These are phyloP conservation scores for Macrotis lagotis DNA, from an alignment of 2,113 vertebrate species.

Conservation along the genomic window DNA sequence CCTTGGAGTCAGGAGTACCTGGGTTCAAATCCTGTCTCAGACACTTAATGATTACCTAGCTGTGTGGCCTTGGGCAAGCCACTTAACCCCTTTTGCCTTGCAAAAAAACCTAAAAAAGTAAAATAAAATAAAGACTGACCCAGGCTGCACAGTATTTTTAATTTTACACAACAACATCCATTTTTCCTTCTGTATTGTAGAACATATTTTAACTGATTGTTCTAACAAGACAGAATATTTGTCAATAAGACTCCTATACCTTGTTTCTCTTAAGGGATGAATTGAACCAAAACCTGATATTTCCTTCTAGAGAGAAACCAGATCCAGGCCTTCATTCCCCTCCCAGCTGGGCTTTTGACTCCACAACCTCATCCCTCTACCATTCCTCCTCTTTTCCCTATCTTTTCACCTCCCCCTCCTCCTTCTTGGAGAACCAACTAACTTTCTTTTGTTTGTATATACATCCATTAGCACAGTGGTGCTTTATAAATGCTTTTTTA, in stretches of 20 bases:
- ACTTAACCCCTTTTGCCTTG: too few relatives aligned
- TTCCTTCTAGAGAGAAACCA: neutral
- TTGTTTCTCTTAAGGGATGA: neutral
- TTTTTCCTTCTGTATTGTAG: neutral
- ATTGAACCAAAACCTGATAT: neutral
- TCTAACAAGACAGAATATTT: neutral
- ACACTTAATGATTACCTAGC: too few relatives aligned
- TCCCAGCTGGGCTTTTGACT: neutral
- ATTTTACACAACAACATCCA: neutral
- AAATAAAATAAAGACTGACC: too few relatives aligned
- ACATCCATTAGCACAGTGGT: neutral
- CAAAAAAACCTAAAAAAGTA: too few relatives aligned
- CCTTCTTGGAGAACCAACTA: neutral
- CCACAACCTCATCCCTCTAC: neutral
- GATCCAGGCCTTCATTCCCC: neutral
- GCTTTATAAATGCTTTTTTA: too few relatives aligned
- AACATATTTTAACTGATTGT: neutral
- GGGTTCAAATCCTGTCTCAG: too few relatives aligned
- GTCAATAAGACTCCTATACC: neutral
- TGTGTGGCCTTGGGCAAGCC: too few relatives aligned
- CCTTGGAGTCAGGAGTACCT: too few relatives aligned
- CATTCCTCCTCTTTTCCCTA: neutral
- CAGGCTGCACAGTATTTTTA: neutral
- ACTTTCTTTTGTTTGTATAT: neutral
- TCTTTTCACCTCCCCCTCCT: neutral